Evolutionary conservation across 1,140 invertebrate genomes (phyloP).

Genomic region (Pseudomyrmex gracilis): DNA sequence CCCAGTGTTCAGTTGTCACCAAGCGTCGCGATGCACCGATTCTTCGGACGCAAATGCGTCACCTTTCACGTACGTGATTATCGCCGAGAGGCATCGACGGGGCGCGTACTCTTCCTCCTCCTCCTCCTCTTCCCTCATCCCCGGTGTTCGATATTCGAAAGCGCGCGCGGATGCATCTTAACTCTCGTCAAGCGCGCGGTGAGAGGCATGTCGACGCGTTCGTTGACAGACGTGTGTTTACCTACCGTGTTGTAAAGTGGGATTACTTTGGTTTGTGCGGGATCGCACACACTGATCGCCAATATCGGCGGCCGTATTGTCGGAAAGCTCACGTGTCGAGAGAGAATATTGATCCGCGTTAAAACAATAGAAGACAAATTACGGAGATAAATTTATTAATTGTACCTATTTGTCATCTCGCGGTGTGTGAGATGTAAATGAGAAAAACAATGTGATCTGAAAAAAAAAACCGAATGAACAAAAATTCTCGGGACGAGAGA

Average conservation of each 20-base stretch:
- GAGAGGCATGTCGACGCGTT: neutral
- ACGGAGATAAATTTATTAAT: neutral
- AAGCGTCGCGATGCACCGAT: constrained; percentile 77
- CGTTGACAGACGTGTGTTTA: neutral
- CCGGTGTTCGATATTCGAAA: neutral
- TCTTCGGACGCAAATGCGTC: constrained; percentile 80
- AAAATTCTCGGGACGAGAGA: too few relatives aligned
- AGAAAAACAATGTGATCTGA: too few relatives aligned
- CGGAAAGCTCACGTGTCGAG: neutral
- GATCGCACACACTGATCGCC: neutral
- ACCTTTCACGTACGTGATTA: constrained; percentile 78
- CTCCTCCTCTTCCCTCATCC: too few relatives aligned
- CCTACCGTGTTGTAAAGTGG: constrained; percentile 17
- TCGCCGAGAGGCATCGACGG: neutral
- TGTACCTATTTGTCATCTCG: too few relatives aligned
- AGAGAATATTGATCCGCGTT: neutral
- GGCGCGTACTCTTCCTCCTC: neutral
- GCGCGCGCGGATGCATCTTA: neutral
- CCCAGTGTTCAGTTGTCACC: constrained; percentile 30
- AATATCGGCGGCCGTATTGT: too few relatives aligned
- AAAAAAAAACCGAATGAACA: too few relatives aligned
- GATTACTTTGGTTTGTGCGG: constrained; percentile 9
- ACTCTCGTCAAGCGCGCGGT: constrained; percentile 9
- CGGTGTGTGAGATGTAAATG: too few relatives aligned
- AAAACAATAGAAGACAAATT: neutral